Evolutionary conservation across 2,797 vertebrate species (phyloP), one percentile per base, ranked within the genome.

Genomic region (Micromesistius poutassou): DNA sequence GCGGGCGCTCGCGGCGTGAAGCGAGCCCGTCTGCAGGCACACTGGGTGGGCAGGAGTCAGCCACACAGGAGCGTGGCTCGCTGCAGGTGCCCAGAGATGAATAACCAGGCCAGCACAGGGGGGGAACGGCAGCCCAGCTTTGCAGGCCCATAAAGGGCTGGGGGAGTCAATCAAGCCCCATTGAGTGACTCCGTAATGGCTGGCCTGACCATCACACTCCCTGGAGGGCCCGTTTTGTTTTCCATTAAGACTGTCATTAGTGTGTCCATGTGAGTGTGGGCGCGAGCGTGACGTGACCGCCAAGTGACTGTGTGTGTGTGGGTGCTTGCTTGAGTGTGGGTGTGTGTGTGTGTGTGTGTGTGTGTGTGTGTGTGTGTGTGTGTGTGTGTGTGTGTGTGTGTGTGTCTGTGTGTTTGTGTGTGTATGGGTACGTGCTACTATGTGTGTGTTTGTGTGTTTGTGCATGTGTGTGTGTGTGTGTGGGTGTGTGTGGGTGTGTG

Each of bases 181-280:
- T 89, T 91, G 91, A 92, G 87, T 90, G 91, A 89, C 83, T 92
- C 85, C 74, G 85, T 90, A 90, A 92, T 92, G 91, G 89, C 84
- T 84, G 86, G 79, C 86, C 85, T 91, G 91, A 89, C 87, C 89
- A 91, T 89, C 85, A 90, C 88, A 87, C 86, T 86, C 90, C 87
- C 84, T 72, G 72, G 87, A 90, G 89, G 90, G 85, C 1, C 85
- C 75, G 80, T 90, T 92, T 93, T 90, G 87, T 92, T 92, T 90
- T 89, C 93, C 89, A 92, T 92, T 92, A 91, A 89, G 89, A 84
- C 83, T 87, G 90, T 87, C 89, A 88, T 91, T 91, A 90, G 73
- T 62, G 74, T 50, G 78, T 30, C 76, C 76, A 35, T 33, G 74
- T 19, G 22, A 33, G 30, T 30, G 25, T 22, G 77, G 36, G 36